Conservation (phyloP, 1,140 invertebrate species). For the Lethrus apterus region DNA sequence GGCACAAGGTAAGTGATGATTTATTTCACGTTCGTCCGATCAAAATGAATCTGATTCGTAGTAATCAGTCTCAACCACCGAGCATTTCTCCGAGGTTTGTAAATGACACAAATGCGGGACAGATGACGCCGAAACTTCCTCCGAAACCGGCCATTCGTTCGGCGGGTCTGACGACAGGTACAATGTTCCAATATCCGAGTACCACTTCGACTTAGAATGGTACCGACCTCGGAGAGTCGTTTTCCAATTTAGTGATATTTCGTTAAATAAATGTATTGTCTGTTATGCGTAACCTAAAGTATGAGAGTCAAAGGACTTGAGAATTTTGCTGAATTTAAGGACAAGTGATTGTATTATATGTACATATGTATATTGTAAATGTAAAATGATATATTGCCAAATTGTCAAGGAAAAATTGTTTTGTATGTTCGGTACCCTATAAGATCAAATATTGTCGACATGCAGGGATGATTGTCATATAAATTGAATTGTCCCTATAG, state of each 20-base stretch:
- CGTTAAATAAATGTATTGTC: neutral
- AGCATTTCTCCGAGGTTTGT: conserved; percentile 34
- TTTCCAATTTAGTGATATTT: no score
- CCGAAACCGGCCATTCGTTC: conserved; percentile 35
- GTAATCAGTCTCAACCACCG: conserved; percentile 24
- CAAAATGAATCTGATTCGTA: conserved; percentile 13
- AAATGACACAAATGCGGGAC: conserved; percentile 30
- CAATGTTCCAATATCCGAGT: conserved; percentile 39
- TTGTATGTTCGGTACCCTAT: conserved; percentile 15
- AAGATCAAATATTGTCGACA: conserved; percentile 5
- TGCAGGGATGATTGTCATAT: neutral
- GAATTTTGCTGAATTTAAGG: neutral
- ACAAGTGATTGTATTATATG: neutral
- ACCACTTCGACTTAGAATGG: conserved; percentile 29
- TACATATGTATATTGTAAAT: conserved; percentile 1
- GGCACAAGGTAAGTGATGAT: conserved; percentile 27
- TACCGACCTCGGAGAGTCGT: neutral
- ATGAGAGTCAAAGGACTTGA: neutral
- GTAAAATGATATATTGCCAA: conserved; percentile 4
- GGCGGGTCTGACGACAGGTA: conserved; percentile 30
- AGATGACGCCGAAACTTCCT: conserved; percentile 35
- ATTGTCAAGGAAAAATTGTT: conserved; percentile 7
- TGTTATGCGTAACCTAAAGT: neutral
- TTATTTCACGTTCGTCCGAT: neutral
- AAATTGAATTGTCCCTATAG: conserved; percentile 6